Conservation (phyloP, 2,888 invertebrate genomes). For the Arctia plantaginis region DNA sequence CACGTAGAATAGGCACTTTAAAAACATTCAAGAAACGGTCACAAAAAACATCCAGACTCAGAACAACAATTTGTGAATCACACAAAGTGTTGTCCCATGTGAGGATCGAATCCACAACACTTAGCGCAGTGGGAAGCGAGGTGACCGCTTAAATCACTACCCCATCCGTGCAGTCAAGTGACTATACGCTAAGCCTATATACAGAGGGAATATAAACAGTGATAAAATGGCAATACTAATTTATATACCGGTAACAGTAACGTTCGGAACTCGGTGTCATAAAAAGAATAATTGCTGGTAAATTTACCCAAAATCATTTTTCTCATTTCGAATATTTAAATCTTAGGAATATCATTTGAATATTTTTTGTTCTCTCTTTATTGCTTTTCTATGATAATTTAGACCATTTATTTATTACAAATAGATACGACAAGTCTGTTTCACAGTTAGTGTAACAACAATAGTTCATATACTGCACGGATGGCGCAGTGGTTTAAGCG, state of each 20-base stretch:
- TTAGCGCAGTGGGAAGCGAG: too few species aligned
- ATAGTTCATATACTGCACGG: neutral
- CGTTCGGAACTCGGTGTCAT: neutral
- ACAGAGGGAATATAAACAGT: neutral
- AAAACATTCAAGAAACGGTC: too few species aligned
- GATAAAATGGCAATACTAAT: neutral
- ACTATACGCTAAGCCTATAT: too few species aligned
- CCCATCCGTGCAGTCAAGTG: too few species aligned
- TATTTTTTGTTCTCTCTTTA: conserved; percentile 39
- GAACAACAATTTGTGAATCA: too few species aligned
- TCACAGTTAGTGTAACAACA: neutral
- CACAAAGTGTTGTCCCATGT: too few species aligned
- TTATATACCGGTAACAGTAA: neutral
- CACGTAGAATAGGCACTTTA: too few species aligned
- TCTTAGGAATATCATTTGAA: conserved; percentile 56
- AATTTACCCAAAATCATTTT: neutral
- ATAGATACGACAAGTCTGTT: neutral
- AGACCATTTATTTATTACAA: conserved; percentile 30
- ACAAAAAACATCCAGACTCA: too few species aligned
- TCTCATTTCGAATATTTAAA: conserved; percentile 65
- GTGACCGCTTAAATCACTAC: too few species aligned
- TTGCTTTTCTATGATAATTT: conserved; percentile 56
- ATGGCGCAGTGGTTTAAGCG: too few species aligned
- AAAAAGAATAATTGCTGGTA: neutral
- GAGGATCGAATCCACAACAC: too few species aligned